Evolutionary conservation across 2,797 vertebrate species (phyloP), one percentile per base, ranked within the genome.

Genomic region (Pelobates cultripes): DNA sequence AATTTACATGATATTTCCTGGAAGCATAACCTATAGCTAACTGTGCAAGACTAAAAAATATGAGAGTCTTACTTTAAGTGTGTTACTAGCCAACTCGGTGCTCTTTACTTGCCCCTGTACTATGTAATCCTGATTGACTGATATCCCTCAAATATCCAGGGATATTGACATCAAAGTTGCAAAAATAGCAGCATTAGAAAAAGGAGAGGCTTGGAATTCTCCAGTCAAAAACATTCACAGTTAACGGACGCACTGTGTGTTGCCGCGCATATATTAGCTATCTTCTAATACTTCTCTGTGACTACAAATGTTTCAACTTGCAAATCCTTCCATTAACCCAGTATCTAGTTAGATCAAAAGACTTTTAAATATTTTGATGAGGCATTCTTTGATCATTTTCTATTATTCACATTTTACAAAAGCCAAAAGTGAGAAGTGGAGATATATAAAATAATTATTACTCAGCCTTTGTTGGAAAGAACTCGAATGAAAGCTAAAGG

Each of bases 261-360:
- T 51, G 66, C 7, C 4, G 45, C 17, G 70, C 70, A 73, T 79
- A 66, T 43, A 73, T 72, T 79, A 79, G 43, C 63, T 43, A 44
- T 80, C 45, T 74, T 80, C 61, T 64, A 45, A 73, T 74, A 69
- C 66, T 66, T 66, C 73, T 67, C 13, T 44, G 17, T 67, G 28
- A 66, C 63, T 80, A 15, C 4, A 70, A 80, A 74, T 74, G 47
- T 63, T 68, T 68, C 63, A 68, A 4, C 78, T 74, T 74, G 47
- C 63, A 80, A 73, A 80, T 80, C 43, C 78, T 14, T 73, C 78
- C 71, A 74, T 67, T 80, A 80, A 74, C 78, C 61, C 71, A 64
- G 41, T 57, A 80, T 80, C 61, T 60, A 51, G 70, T 79, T 74
- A 80, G 78, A 80, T 80, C 78, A 73, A 74, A 73, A 80, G 71